Percentiles rank a stretch among this genome's conserved stretches.
Evolutionary conservation across 1,140 invertebrate species (phyloP).

Genomic region (Caenorhabditis latens): DNA sequence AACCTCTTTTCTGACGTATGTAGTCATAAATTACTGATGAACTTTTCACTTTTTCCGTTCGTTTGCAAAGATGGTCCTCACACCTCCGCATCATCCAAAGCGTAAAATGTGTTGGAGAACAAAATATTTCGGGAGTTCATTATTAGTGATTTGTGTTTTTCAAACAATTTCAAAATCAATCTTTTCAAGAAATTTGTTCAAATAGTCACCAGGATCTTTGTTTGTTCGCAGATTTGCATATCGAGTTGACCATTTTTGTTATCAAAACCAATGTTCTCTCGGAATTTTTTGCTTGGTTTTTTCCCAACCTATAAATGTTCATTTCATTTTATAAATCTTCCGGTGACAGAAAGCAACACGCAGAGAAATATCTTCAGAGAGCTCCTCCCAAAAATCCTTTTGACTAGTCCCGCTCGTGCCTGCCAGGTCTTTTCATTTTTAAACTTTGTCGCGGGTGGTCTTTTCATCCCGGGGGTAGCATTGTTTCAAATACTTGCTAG

Average conservation of each 20-base stretch:
- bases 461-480: constrained; percentile 1
- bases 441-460: constrained; percentile 38
- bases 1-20: neutral
- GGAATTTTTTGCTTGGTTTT: too few relatives aligned
- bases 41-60: neutral
- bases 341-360: constrained; percentile 10
- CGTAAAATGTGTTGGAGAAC: neutral
- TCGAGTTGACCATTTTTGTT: too few relatives aligned
- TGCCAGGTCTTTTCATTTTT: constrained; percentile 24
- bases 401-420: neutral
- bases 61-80: neutral
- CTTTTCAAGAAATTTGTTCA: too few relatives aligned
- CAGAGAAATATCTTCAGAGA: neutral
- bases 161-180: neutral
- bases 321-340: too few relatives aligned
- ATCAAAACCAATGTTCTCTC: too few relatives aligned
- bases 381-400: neutral
- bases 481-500: constrained; percentile 6
- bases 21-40: constrained; percentile 37
- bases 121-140: too few relatives aligned
- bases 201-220: too few relatives aligned
- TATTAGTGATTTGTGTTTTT: neutral
- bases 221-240: too few relatives aligned
- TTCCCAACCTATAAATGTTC: too few relatives aligned
- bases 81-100: neutral